A percentile compares a stretch with the other conserved stretches of the same genome.
phyloP scores from a whole-genome alignment of 2,797 vertebrate species.

The Sebastes vulpes region DNA sequence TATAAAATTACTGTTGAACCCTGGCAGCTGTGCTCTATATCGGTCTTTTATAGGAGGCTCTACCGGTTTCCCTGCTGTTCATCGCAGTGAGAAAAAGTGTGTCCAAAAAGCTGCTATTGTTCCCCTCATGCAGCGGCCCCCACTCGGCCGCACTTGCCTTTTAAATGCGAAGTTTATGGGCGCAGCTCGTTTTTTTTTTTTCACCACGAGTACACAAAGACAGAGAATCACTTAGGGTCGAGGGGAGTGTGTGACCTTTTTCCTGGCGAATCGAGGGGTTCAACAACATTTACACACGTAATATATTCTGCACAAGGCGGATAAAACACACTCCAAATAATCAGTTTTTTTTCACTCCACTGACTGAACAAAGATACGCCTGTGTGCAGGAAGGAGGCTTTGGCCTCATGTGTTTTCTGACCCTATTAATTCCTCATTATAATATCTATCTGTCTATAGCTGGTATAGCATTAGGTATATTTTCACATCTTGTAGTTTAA shows the following conservation, averaged over 20 bases:
- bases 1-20: slow-evolving; percentile 84
- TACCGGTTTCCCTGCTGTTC: slow-evolving; percentile 88
- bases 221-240: slow-evolving; percentile 87
- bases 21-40: slow-evolving; percentile 86
- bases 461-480: neutral
- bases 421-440: slow-evolving; percentile 61
- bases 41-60: slow-evolving; percentile 85
- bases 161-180: slow-evolving; percentile 91
- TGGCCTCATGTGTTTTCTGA: slow-evolving; percentile 59
- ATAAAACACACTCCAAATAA: slow-evolving; percentile 85
- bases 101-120: slow-evolving; percentile 90
- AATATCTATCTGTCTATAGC: neutral
- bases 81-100: slow-evolving; percentile 89
- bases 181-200: slow-evolving; percentile 82
- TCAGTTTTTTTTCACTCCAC: slow-evolving; percentile 68
- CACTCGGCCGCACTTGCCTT: slow-evolving; percentile 88
- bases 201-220: slow-evolving; percentile 86
- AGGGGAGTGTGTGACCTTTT: slow-evolving; percentile 92
- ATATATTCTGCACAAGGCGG: slow-evolving; percentile 88
- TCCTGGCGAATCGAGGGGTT: slow-evolving; percentile 85
- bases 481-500: neutral
- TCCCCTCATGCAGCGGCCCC: slow-evolving; percentile 82
- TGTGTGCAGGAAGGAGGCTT: slow-evolving; percentile 60
- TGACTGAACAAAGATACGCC: slow-evolving; percentile 78
- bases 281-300: slow-evolving; percentile 91